phyloP scores from a whole-genome alignment of 1,140 invertebrate genomes.

The Pachypeltis micranthus region DNA sequence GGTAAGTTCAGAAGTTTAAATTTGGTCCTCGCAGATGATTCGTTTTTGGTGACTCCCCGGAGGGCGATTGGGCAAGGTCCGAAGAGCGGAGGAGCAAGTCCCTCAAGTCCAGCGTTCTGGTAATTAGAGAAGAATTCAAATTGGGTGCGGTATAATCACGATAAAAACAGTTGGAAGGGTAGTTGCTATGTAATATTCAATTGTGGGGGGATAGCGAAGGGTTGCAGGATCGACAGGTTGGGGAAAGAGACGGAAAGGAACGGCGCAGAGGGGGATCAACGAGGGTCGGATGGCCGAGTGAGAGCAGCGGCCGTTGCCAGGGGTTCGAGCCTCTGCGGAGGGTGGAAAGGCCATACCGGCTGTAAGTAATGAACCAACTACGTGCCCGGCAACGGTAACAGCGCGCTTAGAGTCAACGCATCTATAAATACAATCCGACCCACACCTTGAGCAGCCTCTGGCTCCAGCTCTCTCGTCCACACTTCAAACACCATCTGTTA shows the following conservation, averaged over 20 bases:
- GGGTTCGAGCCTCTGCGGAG: too few species aligned
- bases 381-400: conserved; percentile 5
- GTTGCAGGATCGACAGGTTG: neutral
- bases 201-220: neutral
- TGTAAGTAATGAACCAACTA: conserved; percentile 9
- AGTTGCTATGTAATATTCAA: neutral
- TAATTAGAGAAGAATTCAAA: neutral
- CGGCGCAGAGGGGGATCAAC: neutral
- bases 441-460: neutral
- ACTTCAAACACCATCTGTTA: conserved; percentile 8
- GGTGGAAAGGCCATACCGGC: conserved; percentile 3
- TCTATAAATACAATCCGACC: conserved; percentile 8
- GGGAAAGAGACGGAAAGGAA: neutral
- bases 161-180: neutral
- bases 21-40: too few species aligned
- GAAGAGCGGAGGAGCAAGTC: too few species aligned
- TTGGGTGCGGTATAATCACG: neutral
- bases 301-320: too few species aligned
- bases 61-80: too few species aligned
- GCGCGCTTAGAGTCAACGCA: conserved; percentile 7
- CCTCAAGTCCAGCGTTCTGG: too few species aligned
- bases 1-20: too few species aligned
- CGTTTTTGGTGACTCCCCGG: too few species aligned
- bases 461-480: neutral
- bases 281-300: neutral